These are phyloP conservation scores for Loxodonta africana DNA, from an alignment of 2,113 vertebrate species.

Conservation along the genomic window DNA sequence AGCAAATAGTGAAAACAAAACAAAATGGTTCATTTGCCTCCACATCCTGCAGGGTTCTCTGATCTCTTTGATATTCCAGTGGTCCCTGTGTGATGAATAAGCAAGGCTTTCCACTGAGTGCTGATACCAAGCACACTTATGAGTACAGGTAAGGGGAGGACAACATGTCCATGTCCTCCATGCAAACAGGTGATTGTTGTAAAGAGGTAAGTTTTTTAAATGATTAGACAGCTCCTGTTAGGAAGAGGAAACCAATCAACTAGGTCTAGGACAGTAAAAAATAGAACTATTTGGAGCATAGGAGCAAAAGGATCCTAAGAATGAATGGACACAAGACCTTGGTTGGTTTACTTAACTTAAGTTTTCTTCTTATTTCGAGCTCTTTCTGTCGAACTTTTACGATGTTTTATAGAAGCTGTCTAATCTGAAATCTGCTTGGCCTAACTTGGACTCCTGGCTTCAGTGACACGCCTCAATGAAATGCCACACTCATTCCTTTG, in stretches of 20 bases:
- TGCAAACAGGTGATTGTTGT: neutral
- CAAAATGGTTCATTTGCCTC: neutral
- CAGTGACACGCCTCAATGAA: neutral
- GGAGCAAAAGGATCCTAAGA: neutral
- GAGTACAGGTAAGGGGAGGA: neutral
- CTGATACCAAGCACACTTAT: neutral
- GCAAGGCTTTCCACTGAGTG: neutral
- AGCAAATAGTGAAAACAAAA: neutral
- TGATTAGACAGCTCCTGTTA: neutral
- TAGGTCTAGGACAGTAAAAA: neutral
- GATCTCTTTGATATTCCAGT: neutral
- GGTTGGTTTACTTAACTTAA: neutral
- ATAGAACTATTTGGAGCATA: rapidly evolving
- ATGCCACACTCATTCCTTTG: neutral
- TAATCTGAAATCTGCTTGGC: neutral
- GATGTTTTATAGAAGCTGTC: neutral
- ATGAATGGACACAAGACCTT: neutral
- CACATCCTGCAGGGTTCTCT: neutral
- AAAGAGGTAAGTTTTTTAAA: neutral
- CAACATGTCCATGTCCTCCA: neutral
- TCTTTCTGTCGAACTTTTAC: neutral
- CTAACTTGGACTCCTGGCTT: neutral
- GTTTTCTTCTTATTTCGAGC: neutral
- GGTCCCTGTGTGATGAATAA: neutral
- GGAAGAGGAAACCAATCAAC: neutral